phyloP scores from a whole-genome alignment of 2,888 invertebrate species.

The Pandemis corylana region DNA sequence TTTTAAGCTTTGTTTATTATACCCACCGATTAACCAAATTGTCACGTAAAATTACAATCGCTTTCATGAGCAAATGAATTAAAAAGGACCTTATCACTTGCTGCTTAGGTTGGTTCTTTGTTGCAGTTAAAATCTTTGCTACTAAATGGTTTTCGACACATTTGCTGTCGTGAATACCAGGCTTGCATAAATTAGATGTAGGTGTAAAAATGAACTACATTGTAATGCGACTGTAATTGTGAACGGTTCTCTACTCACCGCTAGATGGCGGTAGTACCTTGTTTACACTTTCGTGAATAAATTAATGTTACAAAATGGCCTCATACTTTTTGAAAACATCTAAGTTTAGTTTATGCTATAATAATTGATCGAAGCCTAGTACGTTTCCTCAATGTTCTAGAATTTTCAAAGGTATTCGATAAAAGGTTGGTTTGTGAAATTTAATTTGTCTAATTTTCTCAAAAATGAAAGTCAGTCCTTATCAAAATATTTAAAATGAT shows the following conservation, averaged over 20 bases:
- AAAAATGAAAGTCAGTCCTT: background rate
- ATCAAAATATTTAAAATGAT: background rate
- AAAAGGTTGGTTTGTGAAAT: too few species aligned
- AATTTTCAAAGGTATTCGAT: too few species aligned
- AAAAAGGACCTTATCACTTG: conserved; percentile 10
- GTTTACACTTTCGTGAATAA: background rate
- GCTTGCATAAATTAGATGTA: conserved; percentile 19
- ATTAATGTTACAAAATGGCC: too few species aligned
- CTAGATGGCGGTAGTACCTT: conserved; percentile 18
- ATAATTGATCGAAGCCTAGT: too few species aligned
- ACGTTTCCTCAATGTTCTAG: too few species aligned
- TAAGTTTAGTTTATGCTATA: too few species aligned
- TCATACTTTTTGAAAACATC: too few species aligned
- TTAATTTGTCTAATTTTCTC: background rate
- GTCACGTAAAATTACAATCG: conserved; percentile 6
- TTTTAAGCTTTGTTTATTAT: too few species aligned
- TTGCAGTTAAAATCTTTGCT: conserved; percentile 27
- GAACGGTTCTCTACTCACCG: conserved; percentile 15
- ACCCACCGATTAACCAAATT: conserved; percentile 1
- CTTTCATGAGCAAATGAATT: background rate
- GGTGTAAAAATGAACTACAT: background rate
- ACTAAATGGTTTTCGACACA: conserved; percentile 42
- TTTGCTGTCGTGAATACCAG: conserved; percentile 39
- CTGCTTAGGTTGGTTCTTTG: conserved; percentile 12
- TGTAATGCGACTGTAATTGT: background rate